Evolutionary conservation across 2,888 invertebrate species (phyloP), one percentile per base, ranked within the genome.

Genomic region (Electrophaes corylata): DNA sequence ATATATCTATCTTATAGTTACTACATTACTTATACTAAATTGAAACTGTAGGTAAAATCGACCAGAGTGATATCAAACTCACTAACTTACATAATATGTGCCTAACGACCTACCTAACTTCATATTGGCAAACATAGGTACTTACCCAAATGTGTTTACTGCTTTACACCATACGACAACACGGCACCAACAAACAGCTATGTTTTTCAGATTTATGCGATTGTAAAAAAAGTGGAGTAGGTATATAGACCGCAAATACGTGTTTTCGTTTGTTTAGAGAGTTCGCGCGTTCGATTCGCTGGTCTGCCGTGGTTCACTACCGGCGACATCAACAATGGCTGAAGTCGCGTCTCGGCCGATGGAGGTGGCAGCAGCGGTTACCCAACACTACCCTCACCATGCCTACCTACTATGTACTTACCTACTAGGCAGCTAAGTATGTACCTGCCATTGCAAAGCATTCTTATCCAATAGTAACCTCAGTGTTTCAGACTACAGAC

Each of bases 81-180:
- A 61, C 60, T 57, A 41, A 62, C 59, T 77, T 76, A 74, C 75
- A 72, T 75, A 73, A 78, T 66, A 45, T n/a, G n/a, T n/a, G n/a
- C 63, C 52, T 40, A 39, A 4, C 18, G 18, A 29, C 18, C 14
- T 49, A 49, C 18, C 40, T 12, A 49, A 16, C 35, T 50, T 33
- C 31, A 37, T 65, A 68, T 72, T 70, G 71, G 66, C 70, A 72
- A 73, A 71, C 68, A 71, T 68, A 59, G 8, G 1, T 37, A 41
- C 58, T 62, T 64, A 66, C 66, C 66, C 43, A 63, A 60, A 62
- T 61, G 40, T 44, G 44, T 62, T 51, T 31, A 47, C 49, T 54
- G 48, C 35, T 31, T 55, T 57, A 52, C 16, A 37, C 60, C 61
- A 55, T 14, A 26, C 18, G 29, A 31, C 29, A 4, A 14, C 49